phyloP scores from a whole-genome alignment of 2,113 vertebrate species.

The Cryptotis parvus region DNA sequence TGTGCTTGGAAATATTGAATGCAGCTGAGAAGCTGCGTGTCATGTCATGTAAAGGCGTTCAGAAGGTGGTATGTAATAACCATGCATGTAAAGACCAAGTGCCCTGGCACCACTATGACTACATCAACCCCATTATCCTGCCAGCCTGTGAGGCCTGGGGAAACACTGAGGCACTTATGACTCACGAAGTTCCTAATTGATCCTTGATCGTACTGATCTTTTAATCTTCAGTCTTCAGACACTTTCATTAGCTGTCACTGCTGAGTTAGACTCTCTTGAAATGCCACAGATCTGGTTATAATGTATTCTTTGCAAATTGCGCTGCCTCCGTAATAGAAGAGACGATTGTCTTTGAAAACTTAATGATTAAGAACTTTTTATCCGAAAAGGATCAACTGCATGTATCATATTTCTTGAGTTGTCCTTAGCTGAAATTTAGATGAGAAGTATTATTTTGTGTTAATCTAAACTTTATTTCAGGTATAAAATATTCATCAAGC shows the following conservation, averaged over 20 bases:
- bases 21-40: neutral
- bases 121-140: neutral
- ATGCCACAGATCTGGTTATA: slow-evolving; percentile 58
- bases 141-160: slow-evolving; percentile 2
- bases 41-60: neutral
- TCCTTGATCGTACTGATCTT: slow-evolving; percentile 74
- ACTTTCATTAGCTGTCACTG: slow-evolving; percentile 63
- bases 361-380: slow-evolving; percentile 70
- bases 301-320: slow-evolving; percentile 62
- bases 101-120: neutral
- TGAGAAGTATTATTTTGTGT: slow-evolving; percentile 29
- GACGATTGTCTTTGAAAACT: slow-evolving; percentile 62
- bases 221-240: slow-evolving; percentile 52
- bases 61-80: neutral
- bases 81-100: neutral
- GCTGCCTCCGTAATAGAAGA: slow-evolving; percentile 70
- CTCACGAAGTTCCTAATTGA: slow-evolving; percentile 46
- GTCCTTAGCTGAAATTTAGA: slow-evolving; percentile 60
- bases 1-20: neutral
- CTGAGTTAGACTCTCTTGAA: slow-evolving; percentile 64
- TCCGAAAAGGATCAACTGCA: slow-evolving; percentile 67
- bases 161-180: slow-evolving; percentile 48
- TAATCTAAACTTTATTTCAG: slow-evolving; percentile 34
- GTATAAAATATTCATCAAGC: neutral
- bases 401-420: slow-evolving; percentile 42